A percentile compares a stretch with the other conserved stretches of the same genome.
These are phyloP conservation scores for Sarcophaga subvicina DNA, from an alignment of 2,888 invertebrate genomes.

Conservation along the genomic window DNA sequence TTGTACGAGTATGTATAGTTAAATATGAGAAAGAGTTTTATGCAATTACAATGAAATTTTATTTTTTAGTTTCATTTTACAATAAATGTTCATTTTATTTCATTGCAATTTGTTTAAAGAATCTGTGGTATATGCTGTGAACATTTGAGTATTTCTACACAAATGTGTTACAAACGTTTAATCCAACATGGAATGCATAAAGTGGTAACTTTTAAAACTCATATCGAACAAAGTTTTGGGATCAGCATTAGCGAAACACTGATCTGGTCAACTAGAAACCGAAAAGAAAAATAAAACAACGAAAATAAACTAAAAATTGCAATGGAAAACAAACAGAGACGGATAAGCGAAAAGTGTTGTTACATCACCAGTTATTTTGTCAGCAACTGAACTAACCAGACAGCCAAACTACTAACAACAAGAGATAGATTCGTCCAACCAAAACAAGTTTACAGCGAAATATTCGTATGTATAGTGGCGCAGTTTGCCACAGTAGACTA, in stretches of 20 bases:
- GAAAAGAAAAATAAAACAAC: not conserved
- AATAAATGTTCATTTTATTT: too few relatives aligned
- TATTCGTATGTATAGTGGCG: not conserved
- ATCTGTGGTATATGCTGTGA: too few relatives aligned
- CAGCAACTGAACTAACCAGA: conserved; percentile 5
- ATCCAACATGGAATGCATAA: too few relatives aligned
- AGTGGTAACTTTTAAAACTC: too few relatives aligned
- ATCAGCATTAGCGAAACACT: conserved; percentile 30
- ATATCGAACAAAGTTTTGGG: conserved; percentile 24
- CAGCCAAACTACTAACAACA: conserved; percentile 8
- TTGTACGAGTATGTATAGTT: too few relatives aligned
- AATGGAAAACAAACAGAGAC: conserved; percentile 42
- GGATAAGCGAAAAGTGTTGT: conserved; percentile 48
- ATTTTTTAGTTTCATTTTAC: too few relatives aligned
- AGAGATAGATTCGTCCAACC: conserved; percentile 2
- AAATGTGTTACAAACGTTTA: too few relatives aligned
- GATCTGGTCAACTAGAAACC: conserved; percentile 35
- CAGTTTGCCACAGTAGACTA: conserved; percentile 5
- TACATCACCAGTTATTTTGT: conserved; percentile 39
- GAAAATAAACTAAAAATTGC: not conserved
- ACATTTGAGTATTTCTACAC: too few relatives aligned
- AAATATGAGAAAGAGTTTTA: too few relatives aligned
- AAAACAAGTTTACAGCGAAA: conserved; percentile 12
- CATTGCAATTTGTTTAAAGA: too few relatives aligned
- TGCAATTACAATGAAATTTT: too few relatives aligned